Evolutionary conservation across 2,888 invertebrate species (phyloP).

Genomic region (Lasioglossum calceatum): DNA sequence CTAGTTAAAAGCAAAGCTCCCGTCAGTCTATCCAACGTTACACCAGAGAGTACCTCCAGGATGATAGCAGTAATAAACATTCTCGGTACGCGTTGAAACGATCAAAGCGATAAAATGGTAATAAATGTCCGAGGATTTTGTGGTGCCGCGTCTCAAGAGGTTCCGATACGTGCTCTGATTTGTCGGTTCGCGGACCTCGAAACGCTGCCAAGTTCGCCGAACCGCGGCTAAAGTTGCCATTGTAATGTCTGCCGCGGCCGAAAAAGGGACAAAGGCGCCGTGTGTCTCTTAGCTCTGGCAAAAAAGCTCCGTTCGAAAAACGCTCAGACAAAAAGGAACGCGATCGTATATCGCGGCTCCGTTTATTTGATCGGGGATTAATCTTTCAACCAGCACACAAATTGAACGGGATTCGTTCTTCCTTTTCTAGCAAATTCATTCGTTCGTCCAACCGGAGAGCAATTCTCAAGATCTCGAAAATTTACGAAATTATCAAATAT

Average conservation of each 20-base stretch:
- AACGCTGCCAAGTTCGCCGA: background rate
- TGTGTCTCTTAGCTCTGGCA: background rate
- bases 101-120: background rate
- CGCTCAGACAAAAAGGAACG: background rate
- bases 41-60: background rate
- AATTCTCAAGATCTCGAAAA: background rate
- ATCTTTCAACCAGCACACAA: background rate
- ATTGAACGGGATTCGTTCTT: background rate
- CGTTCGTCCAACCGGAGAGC: too few species aligned
- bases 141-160: background rate
- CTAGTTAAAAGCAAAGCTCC: background rate
- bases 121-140: background rate
- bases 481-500: too few species aligned
- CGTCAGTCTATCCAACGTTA: background rate
- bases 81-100: background rate
- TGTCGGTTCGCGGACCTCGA: background rate
- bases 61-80: background rate
- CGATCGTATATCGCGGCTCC: background rate
- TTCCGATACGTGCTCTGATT: background rate
- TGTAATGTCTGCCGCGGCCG: background rate
- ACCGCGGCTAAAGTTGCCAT: background rate
- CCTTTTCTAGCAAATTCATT: too few species aligned
- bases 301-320: background rate
- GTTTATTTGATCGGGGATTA: background rate
- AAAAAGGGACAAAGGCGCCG: background rate